Conservation (phyloP, 2,888 invertebrate genomes). For the Bimastos eiseni region DNA sequence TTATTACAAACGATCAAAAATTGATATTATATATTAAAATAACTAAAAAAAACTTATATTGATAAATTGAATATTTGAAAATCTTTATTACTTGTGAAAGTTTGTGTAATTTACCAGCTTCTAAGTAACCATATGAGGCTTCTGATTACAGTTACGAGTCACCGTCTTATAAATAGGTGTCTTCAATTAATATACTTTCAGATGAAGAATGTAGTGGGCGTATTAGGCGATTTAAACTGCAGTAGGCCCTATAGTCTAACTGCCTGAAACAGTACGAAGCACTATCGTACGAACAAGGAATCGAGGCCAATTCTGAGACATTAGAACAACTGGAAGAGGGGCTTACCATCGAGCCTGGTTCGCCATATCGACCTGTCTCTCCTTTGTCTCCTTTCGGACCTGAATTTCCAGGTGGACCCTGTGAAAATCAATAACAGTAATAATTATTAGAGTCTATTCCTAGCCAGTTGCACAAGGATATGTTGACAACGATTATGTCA, state of each 20-base stretch:
- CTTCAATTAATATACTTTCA: not conserved
- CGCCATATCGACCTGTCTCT: constrained; percentile 28
- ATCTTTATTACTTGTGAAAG: not conserved
- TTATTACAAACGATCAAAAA: not conserved
- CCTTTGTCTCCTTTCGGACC: constrained; percentile 34
- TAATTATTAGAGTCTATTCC: not conserved
- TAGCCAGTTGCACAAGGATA: not conserved
- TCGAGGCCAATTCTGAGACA: not conserved
- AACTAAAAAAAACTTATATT: not conserved
- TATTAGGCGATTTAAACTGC: not conserved
- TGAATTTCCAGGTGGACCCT: constrained; percentile 33
- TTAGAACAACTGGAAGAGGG: not conserved
- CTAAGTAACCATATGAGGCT: not conserved
- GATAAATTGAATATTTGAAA: not conserved
- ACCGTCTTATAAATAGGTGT: not conserved
- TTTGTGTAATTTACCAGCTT: not conserved
- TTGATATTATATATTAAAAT: not conserved
- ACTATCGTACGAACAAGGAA: not conserved
- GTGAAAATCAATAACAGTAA: not conserved
- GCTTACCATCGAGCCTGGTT: constrained; percentile 26
- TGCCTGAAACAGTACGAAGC: not conserved
- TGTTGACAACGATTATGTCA: too few species aligned
- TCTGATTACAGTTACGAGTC: not conserved
- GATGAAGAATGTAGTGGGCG: not conserved
- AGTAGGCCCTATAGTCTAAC: not conserved